Percentiles rank a stretch among this genome's conserved stretches.
phyloP scores from a whole-genome alignment of 1,140 invertebrate species.

The Leucophenga varia region DNA sequence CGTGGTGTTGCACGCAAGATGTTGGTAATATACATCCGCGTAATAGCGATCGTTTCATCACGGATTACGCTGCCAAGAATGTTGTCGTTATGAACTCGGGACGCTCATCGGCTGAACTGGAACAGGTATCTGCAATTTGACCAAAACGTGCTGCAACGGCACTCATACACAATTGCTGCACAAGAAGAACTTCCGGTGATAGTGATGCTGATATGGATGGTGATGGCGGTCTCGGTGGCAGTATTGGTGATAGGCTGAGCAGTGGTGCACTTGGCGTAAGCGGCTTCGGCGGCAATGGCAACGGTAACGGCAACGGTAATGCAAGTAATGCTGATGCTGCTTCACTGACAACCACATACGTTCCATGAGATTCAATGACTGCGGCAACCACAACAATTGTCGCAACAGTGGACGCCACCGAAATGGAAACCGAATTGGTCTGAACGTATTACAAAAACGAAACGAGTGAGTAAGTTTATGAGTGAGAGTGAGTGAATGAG shows the following conservation, averaged over 20 bases:
- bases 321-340: conserved; percentile 43
- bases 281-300: no score
- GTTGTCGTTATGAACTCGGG: conserved; percentile 55
- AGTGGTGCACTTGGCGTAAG: no score
- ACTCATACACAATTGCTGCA: conserved; percentile 24
- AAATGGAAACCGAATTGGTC: conserved; percentile 48
- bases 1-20: conserved; percentile 54
- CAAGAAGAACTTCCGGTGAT: no score
- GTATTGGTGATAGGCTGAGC: no score
- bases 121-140: conserved; percentile 57
- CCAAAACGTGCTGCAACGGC: conserved; percentile 39
- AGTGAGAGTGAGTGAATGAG: no score
- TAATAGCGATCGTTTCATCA: conserved; percentile 55
- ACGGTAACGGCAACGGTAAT: background rate
- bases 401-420: conserved; percentile 43
- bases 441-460: no score
- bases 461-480: no score
- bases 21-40: conserved; percentile 54
- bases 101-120: conserved; percentile 52
- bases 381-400: conserved; percentile 43
- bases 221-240: conserved; percentile 18
- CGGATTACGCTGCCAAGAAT: conserved; percentile 55
- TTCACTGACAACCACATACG: conserved; percentile 41
- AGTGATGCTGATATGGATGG: conserved; percentile 25
- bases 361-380: conserved; percentile 54